Evolutionary conservation across 2,888 invertebrate species (phyloP).

Genomic region (Hirtodrosophila confusa): DNA sequence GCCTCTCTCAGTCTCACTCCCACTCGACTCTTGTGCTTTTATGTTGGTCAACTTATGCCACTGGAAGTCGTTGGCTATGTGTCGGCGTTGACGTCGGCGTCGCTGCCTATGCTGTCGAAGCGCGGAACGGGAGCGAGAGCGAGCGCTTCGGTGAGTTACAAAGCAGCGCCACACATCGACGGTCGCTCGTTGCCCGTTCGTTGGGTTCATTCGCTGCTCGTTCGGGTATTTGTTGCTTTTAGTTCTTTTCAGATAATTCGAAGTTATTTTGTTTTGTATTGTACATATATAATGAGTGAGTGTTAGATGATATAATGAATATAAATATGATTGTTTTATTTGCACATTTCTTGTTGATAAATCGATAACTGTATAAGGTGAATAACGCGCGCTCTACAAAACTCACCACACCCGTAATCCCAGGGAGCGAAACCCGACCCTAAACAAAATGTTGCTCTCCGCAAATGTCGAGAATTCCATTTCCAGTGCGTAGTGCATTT

Average conservation of each 20-base stretch:
- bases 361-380: constrained; percentile 58
- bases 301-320: constrained; percentile 14
- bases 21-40: constrained; percentile 31
- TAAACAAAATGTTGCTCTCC: not conserved
- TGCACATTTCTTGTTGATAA: constrained; percentile 41
- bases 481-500: constrained; percentile 56
- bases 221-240: constrained; percentile 26
- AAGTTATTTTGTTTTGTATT: constrained; percentile 9
- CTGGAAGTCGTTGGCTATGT: constrained; percentile 42
- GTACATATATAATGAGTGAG: constrained; percentile 19
- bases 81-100: constrained; percentile 16
- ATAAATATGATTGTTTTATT: constrained; percentile 12
- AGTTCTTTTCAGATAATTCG: constrained; percentile 15
- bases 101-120: constrained; percentile 38
- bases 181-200: constrained; percentile 53
- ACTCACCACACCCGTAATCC: constrained; percentile 60
- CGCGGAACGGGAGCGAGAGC: constrained; percentile 29
- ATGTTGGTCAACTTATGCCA: constrained; percentile 58
- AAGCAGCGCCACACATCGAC: constrained; percentile 69
- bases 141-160: constrained; percentile 62
- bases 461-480: constrained; percentile 1
- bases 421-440: not conserved
- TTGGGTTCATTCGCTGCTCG: constrained; percentile 54
- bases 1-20: constrained; percentile 4
- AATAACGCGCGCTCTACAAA: constrained; percentile 33